Base-by-base conservation (phyloP, 2,888 invertebrate genomes). In the Stramonita haemastoma region DNA sequence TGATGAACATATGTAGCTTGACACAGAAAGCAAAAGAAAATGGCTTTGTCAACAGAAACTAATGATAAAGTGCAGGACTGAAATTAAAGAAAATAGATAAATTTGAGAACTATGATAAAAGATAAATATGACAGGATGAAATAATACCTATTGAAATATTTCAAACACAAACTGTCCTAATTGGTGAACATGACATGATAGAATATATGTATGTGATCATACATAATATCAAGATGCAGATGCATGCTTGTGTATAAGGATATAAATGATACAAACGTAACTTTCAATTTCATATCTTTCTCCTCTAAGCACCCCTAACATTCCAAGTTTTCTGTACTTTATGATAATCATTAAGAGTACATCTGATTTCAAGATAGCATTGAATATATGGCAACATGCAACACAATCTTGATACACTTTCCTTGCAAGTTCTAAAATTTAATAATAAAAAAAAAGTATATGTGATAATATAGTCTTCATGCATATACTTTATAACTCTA, bases 351-450 rank as follows among this genome's bases (percentile, higher is more conserved):
- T 46, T 46, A 5, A 46, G 46, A 46, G 46, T 46, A 46, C 46
- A 46, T 46, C 66, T n/a, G 34, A 34, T 34, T 34, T 34, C 34
- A 79, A 32, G 6, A 79, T 15, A 32, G 32, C 15, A 79, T 34
- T 79, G 34, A 79, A 79, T 32, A 34, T 79, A 79, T 79, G 17
- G 34, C 11, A 32, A 79, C 79, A 79, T 79, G 79, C 79, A 79
- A 79, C 19, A 79, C 17, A 79, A 34, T 34, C 22, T 15, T 15
- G 79, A 79, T 79, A 79, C 79, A 79, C 6, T 79, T 32, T 34
- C 19, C 79, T 34, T 34, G 13, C 32, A 79, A 66, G 26, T 22
- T 66, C 26, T 26, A 26, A 17, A 66, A 6, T 22, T 66, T 66
- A 2, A 2, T 17, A 17, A 6, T 66, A 19, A 2, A 6, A 6